Evolutionary conservation across 2,888 invertebrate genomes (phyloP).

Genomic region (Nymphalis urticae): DNA sequence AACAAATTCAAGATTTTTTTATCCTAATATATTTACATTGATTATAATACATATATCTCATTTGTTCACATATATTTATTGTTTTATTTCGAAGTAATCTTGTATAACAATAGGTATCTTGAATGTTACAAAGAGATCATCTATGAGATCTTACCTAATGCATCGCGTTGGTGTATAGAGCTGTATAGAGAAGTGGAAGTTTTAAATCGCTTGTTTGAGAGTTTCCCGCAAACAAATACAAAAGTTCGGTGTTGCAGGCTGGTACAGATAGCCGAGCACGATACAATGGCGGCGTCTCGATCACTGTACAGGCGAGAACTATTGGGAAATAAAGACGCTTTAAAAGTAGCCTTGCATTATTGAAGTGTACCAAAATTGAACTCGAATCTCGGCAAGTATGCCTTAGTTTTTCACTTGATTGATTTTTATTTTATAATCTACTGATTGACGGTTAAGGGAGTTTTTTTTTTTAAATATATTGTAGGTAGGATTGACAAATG

Average conservation of each 20-base stretch:
- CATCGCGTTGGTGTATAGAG: not conserved
- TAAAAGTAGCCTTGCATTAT: not conserved
- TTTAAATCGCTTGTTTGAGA: conserved; percentile 23
- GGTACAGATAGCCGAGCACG: conserved; percentile 12
- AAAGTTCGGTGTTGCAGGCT: conserved; percentile 21
- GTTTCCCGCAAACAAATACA: conserved; percentile 22
- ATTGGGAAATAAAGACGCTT: not conserved
- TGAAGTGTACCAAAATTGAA: not conserved
- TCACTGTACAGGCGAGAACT: conserved; percentile 9
- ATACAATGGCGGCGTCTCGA: conserved; percentile 10
- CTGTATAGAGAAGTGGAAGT: conserved; percentile 7
- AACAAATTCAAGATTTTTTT: too few relatives aligned
- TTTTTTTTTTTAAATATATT: too few relatives aligned
- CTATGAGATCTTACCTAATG: not conserved
- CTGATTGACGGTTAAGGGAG: too few relatives aligned
- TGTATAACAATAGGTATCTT: not conserved
- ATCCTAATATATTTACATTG: too few relatives aligned
- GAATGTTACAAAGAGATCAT: not conserved
- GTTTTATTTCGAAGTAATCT: too few relatives aligned
- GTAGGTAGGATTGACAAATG: too few relatives aligned
- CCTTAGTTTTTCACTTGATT: too few relatives aligned
- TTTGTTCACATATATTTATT: too few relatives aligned
- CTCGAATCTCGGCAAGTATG: too few relatives aligned
- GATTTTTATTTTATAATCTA: too few relatives aligned
- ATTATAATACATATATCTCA: too few relatives aligned